Evolutionary conservation across 2,113 vertebrate genomes (phyloP).

Genomic region (Pontoporia blainvillei): DNA sequence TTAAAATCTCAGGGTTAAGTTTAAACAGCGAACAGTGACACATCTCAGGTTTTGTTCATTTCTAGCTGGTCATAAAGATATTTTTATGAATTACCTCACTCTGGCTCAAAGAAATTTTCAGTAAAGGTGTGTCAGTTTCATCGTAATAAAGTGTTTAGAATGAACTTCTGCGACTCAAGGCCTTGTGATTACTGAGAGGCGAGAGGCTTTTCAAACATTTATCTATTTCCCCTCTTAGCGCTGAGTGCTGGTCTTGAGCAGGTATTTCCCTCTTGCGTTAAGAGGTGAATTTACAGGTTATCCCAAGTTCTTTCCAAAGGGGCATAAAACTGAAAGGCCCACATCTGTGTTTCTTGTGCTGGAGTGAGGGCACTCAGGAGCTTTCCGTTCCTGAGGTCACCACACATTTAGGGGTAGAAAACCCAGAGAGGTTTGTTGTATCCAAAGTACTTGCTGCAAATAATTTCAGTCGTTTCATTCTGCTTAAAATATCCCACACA

Average conservation of each 20-base stretch:
- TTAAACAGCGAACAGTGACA: neutral
- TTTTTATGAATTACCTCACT: constrained; percentile 59
- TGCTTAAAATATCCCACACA: neutral
- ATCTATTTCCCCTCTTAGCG: neutral
- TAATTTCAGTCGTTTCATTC: neutral
- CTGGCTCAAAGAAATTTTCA: constrained; percentile 55
- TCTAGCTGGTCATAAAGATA: constrained; percentile 23
- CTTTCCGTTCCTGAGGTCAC: neutral
- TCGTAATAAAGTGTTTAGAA: constrained; percentile 58
- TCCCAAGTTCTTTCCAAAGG: neutral
- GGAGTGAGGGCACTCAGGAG: too few species aligned
- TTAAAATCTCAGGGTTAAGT: neutral
- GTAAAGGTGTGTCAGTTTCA: constrained; percentile 61
- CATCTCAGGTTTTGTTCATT: constrained; percentile 43
- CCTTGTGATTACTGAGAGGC: neutral
- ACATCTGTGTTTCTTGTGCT: neutral
- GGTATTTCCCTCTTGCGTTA: neutral
- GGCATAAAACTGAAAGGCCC: neutral
- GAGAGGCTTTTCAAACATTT: neutral
- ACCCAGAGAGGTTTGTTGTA: neutral
- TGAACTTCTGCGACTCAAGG: neutral
- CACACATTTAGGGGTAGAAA: neutral
- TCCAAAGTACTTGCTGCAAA: neutral
- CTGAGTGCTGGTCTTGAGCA: neutral
- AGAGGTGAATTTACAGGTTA: neutral